Percentiles rank a stretch among this genome's conserved stretches.
These are phyloP conservation scores for Irena cyanogastra DNA, from an alignment of 2,113 vertebrate genomes.

Conservation along the genomic window DNA sequence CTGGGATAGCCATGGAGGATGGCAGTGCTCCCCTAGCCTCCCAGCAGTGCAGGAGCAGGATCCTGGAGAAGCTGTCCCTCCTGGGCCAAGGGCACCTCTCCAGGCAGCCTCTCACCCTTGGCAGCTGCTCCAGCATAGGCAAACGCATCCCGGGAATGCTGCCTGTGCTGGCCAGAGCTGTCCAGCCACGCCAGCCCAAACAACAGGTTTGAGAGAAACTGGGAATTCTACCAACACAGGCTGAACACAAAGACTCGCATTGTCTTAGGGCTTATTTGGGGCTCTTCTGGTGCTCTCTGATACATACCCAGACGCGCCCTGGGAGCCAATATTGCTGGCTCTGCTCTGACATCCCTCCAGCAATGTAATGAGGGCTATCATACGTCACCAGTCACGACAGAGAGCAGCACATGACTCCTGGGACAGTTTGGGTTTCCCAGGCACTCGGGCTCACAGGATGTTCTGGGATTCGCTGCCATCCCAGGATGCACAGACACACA, in stretches of 20 bases:
- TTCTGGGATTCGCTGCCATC: accelerated
- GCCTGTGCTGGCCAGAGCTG: not conserved
- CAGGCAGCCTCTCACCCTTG: accelerated
- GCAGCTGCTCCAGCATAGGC: not conserved
- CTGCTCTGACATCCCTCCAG: not conserved
- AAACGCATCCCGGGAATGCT: not conserved
- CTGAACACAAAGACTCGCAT: not conserved
- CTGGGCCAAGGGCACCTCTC: not conserved
- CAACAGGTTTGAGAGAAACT: not conserved
- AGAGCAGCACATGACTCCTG: accelerated
- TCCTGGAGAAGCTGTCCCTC: not conserved
- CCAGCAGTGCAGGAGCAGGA: not conserved
- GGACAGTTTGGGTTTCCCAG: accelerated
- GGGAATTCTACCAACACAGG: not conserved
- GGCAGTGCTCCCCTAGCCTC: accelerated
- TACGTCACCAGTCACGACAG: accelerated
- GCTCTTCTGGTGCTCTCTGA: not conserved
- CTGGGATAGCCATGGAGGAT: accelerated
- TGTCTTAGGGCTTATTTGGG: not conserved
- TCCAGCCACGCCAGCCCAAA: not conserved
- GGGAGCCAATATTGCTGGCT: accelerated
- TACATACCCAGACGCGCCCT: accelerated
- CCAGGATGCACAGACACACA: accelerated
- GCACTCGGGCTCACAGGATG: accelerated
- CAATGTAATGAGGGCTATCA: accelerated